Evolutionary conservation across 1,140 invertebrate species (phyloP), one percentile per base, ranked within the genome.

Genomic region (Drosophila grimshawi): DNA sequence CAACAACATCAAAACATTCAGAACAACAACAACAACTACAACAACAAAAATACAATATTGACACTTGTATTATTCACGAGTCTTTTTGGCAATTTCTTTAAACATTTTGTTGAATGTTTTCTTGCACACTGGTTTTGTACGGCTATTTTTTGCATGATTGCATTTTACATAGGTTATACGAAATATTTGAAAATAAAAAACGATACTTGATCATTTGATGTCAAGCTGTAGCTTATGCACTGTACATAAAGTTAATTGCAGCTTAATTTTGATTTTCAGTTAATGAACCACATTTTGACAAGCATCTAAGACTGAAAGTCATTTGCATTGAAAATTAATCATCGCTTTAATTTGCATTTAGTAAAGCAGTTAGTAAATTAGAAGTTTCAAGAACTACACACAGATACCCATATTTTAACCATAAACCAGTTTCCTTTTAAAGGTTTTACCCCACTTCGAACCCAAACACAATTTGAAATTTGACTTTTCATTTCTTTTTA

Each of bases 181-280:
- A 33, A 51, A 5, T 32, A 73, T 55, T 30, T 4, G 30, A 57
- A 41, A 30, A 56, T 43, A 52, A 33, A 53, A 46, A 39, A 49
- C 43, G 52, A 35, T 55, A 60, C 46, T 72, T 62, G 51, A 32
- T 63, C 49, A 46, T 55, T 53, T 51, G 51, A n/a, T 53, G 69
- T 73, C 60, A 49, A 83, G 52, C 73, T 67, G 61, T 65, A 59
- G 43, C 61, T 86, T 62, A 39, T 65, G 67, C 53, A 76, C 33
- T 67, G 56, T 67, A 67, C 32, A 67, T 69, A 68, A 45, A 52
- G 35, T 60, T 43, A 32, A 60, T 30, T 49, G 45, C 55, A 8
- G 70, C 39, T 41, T 55, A 29, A 48, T 30, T 63, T 55, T 4
- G 33, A 55, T 52, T 61, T 66, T 51, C 55, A 64, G 55, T 56